Percentiles rank a stretch among this genome's conserved stretches.
Conservation (phyloP, 1,140 invertebrate genomes). For the Halictus rubicundus region DNA sequence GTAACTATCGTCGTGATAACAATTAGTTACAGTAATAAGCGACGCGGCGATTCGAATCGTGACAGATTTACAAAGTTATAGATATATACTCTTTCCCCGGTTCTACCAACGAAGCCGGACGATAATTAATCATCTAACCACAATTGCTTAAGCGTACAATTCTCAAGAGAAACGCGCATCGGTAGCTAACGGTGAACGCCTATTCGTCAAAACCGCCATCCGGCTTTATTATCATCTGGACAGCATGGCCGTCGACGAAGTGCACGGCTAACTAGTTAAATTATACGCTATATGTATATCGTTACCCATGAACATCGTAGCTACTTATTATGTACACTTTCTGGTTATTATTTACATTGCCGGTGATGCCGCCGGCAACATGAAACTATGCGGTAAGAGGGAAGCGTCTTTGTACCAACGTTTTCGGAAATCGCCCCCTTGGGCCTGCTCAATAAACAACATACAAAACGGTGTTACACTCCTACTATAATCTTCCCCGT, state of each 20-base stretch:
- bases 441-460: constrained; percentile 39
- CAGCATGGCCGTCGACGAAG: constrained; percentile 37
- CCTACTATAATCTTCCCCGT: background rate
- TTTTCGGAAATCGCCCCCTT: constrained; percentile 18
- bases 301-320: constrained; percentile 37
- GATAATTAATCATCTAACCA: constrained; percentile 20
- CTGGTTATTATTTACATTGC: constrained; percentile 40
- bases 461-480: constrained; percentile 37
- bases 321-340: constrained; percentile 50
- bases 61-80: constrained; percentile 24
- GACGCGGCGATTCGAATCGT: background rate
- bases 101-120: background rate
- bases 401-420: constrained; percentile 54
- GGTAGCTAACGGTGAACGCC: background rate
- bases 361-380: constrained; percentile 3
- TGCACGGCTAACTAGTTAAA: constrained; percentile 33
- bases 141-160: constrained; percentile 30
- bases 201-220: background rate
- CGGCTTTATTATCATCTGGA: constrained; percentile 31
- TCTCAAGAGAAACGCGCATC: constrained; percentile 9
- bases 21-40: constrained; percentile 9
- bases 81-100: background rate
- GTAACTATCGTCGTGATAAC: background rate
- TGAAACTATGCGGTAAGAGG: constrained; percentile 48
- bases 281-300: background rate